Percentiles rank a stretch among this genome's conserved stretches.
phyloP scores from a whole-genome alignment of 2,113 vertebrate genomes.

The Mormyrus lacerda region DNA sequence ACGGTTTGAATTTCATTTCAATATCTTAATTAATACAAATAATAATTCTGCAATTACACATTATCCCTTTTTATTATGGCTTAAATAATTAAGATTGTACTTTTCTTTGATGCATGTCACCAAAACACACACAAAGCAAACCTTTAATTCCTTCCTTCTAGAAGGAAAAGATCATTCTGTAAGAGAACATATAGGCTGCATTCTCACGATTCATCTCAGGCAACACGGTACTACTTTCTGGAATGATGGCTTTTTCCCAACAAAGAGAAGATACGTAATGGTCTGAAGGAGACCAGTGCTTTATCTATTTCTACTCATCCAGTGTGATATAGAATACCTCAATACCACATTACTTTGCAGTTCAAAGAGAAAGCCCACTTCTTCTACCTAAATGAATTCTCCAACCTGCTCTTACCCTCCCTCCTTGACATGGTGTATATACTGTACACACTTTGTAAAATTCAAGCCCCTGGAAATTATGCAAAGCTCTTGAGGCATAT shows the following conservation, averaged over 20 bases:
- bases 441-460: neutral
- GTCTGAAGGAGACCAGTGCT: neutral
- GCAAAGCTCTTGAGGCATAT: neutral
- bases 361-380: neutral
- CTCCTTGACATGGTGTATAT: neutral
- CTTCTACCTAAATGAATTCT: neutral
- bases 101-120: neutral
- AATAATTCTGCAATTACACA: neutral
- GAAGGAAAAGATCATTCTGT: neutral
- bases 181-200: neutral
- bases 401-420: neutral
- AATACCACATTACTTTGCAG: neutral
- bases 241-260: neutral
- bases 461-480: constrained; percentile 8
- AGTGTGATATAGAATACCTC: neutral
- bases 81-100: neutral
- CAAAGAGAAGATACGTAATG: neutral
- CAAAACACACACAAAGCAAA: neutral
- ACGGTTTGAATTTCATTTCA: neutral
- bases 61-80: neutral
- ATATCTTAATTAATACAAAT: neutral
- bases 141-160: neutral
- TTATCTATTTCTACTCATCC: neutral
- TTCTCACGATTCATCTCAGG: neutral
- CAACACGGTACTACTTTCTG: neutral